Evolutionary conservation across 2,797 vertebrate genomes (phyloP).

Genomic region (Parauchenoglanis punctatus): DNA sequence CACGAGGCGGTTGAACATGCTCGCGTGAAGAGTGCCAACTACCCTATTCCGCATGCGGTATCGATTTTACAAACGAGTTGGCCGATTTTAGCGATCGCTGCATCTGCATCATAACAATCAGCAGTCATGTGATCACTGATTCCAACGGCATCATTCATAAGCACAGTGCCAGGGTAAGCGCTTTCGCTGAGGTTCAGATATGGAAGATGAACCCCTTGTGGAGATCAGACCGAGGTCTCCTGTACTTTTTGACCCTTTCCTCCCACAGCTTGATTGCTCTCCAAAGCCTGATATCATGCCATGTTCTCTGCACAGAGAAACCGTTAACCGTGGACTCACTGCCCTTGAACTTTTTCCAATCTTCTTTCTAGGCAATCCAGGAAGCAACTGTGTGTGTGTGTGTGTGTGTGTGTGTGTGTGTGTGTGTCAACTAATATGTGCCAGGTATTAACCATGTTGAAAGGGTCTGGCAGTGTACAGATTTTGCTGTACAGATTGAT

Average conservation of each 20-base stretch:
- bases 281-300: background rate
- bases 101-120: background rate
- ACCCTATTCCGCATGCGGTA: background rate
- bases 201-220: background rate
- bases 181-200: background rate
- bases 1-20: no score
- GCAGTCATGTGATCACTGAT: background rate
- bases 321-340: background rate
- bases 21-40: background rate
- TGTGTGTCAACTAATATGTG: no score
- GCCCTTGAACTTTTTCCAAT: background rate
- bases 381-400: no score
- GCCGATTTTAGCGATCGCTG: background rate
- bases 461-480: background rate
- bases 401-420: no score
- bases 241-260: background rate
- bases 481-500: background rate
- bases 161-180: background rate
- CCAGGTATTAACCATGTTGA: background rate
- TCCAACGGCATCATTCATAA: background rate
- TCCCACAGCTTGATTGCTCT: background rate
- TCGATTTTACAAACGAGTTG: background rate
- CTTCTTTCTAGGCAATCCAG: background rate
- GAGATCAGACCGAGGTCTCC: background rate
- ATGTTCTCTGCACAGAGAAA: slow-evolving; percentile 11